Base-by-base conservation (phyloP, 92 coral and sea anemone species). In the Micromussa lordhowensis region DNA sequence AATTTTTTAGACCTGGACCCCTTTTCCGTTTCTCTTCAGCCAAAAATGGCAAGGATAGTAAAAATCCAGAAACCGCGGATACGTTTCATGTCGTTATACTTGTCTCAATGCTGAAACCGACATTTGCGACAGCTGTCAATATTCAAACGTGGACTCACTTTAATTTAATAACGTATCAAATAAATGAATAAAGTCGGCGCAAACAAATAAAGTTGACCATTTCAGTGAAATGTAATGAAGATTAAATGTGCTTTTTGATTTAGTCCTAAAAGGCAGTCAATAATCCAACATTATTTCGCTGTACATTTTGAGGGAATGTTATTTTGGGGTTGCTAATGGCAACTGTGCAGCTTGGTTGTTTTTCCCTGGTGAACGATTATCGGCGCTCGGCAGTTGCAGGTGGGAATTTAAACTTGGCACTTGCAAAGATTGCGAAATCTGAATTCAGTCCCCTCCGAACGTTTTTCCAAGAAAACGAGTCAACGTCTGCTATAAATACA, bases 381-480 rank as follows among this genome's bases (percentile, higher is more conserved):
- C 8, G 6, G 48, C 48, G 48, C 48, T 26, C 76, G 18, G n/a
- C n/a, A n/a, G n/a, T n/a, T n/a, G 36, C 76, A 71, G 36, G 76
- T 71, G 76, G 36, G 36, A 71, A 71, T 11, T 26, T 71, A 26
- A 71, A 31, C 76, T 24, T 71, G 36, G 76, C 31, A 71, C 36
- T 71, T 29, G 76, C 76, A 71, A 71, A 71, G 35, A 2, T 16
- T 28, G 76, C n/a, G 18, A 71, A 71, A 71, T 71, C 48, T 71
- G 36, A 71, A 71, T 40, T 40, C 48, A 40, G 48, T 40, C 6
- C 8, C 48, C 6, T 40, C 48, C 48, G 48, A 40, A 40, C 48
- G 76, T 71, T 26, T 26, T 71, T 71, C 76, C 76, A 71, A 29
- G 76, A 29, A 71, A 26, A 71, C 18, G 76, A 29, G n/a, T n/a